A percentile compares a stretch with the other conserved stretches of the same genome.
Evolutionary conservation across 1,140 invertebrate species (phyloP).

Genomic region (Venturia canescens): DNA sequence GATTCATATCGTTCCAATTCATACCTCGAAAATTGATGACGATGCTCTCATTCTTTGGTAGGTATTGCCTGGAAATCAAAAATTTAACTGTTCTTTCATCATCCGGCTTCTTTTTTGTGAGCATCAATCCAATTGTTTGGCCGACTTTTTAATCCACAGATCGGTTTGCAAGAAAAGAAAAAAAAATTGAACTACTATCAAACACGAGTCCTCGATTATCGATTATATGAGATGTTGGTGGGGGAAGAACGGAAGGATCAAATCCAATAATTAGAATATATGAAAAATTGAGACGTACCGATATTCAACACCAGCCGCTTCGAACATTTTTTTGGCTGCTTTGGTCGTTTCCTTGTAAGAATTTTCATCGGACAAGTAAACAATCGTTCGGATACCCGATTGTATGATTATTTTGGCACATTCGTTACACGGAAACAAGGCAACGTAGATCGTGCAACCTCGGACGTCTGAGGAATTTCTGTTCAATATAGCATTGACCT

Average conservation of each 20-base stretch:
- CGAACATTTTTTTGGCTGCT: conserved; percentile 89
- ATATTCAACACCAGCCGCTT: conserved; percentile 84
- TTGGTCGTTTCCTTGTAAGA: conserved; percentile 80
- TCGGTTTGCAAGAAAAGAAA: no score
- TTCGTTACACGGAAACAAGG: conserved; percentile 96
- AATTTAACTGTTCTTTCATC: neutral
- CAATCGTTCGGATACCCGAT: conserved; percentile 88
- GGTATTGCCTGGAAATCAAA: conserved; percentile 80
- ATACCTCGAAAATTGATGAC: conserved; percentile 83
- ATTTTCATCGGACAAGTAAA: conserved; percentile 91
- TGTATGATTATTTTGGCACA: conserved; percentile 99
- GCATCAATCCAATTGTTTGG: no score
- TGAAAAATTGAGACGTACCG: no score
- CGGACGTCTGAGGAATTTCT: conserved; percentile 88
- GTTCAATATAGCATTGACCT: conserved; percentile 97
- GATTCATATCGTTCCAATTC: conserved; percentile 77
- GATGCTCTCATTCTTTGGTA: conserved; percentile 80
- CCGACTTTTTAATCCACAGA: no score
- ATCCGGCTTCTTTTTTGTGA: neutral
- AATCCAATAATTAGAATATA: no score
- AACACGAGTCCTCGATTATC: no score
- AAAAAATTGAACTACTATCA: no score
- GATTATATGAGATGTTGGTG: no score
- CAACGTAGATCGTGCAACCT: conserved; percentile 91
- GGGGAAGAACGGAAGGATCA: no score